Percentiles rank a stretch among this genome's conserved stretches.
Evolutionary conservation across 2,113 vertebrate genomes (phyloP).

Genomic region (Prunella fulvescens): DNA sequence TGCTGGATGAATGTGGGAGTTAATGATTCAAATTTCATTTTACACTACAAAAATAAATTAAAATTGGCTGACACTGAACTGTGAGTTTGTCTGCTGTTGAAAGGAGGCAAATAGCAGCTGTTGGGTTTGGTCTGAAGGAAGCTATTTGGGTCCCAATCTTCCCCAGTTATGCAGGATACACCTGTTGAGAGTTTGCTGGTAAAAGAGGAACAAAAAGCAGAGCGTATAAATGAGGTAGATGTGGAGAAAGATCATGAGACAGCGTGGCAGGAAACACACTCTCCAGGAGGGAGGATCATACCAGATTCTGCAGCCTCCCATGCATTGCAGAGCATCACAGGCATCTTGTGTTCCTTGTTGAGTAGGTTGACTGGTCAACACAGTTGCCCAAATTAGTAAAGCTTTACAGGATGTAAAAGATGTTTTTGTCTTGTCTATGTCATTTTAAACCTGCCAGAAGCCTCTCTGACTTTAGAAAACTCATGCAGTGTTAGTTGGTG

Average conservation of each 20-base stretch:
- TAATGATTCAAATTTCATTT: slow-evolving; percentile 13
- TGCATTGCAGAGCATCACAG: background rate
- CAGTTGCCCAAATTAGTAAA: background rate
- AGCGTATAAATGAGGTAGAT: background rate
- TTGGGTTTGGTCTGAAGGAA: background rate
- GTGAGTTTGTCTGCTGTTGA: background rate
- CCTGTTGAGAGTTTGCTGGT: background rate
- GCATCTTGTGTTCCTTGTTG: background rate
- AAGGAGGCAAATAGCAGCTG: background rate
- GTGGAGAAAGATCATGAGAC: background rate
- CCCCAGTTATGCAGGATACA: background rate
- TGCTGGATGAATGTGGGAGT: background rate
- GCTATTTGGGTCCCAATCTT: background rate
- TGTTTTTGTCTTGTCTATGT: background rate
- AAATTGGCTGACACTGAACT: background rate
- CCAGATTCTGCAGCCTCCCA: background rate
- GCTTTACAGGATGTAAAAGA: background rate
- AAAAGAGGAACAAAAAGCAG: slow-evolving; percentile 9
- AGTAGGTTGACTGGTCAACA: background rate
- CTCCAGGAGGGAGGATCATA: background rate
- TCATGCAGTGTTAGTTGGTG: background rate
- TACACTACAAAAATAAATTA: background rate
- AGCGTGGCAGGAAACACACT: background rate
- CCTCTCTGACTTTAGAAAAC: background rate
- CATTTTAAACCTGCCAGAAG: background rate